These are phyloP conservation scores for Copsychus sechellarum DNA, from an alignment of 2,113 vertebrate genomes.

Conservation along the genomic window DNA sequence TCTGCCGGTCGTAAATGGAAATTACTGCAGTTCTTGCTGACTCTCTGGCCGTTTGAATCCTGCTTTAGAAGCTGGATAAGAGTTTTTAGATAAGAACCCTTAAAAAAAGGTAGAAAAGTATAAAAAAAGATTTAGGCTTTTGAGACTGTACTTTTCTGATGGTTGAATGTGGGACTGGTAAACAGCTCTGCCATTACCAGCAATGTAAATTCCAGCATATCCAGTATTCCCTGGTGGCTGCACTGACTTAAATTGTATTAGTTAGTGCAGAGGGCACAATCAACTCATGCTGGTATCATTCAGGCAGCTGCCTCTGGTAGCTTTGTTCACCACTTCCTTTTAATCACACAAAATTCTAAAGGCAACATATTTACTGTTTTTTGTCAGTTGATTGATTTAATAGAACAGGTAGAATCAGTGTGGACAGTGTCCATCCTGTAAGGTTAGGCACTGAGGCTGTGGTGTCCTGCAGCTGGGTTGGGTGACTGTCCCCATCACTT, in stretches of 20 bases:
- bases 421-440: background rate
- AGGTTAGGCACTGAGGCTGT: background rate
- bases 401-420: background rate
- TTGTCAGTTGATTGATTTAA: background rate
- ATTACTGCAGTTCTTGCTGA: background rate
- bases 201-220: background rate
- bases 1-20: conserved; percentile 29
- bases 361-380: rapidly evolving
- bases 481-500: background rate
- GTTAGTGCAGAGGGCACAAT: background rate
- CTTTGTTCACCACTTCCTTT: background rate
- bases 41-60: background rate
- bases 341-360: background rate
- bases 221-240: background rate
- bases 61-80: background rate
- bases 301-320: background rate
- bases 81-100: background rate
- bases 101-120: background rate
- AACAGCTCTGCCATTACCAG: background rate
- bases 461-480: background rate
- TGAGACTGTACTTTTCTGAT: background rate
- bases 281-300: background rate
- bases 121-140: background rate
- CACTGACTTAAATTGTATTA: background rate
- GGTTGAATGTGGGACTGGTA: background rate